These are phyloP conservation scores for Aegotheles bennettii DNA, from an alignment of 2,113 vertebrate species.

Conservation along the genomic window DNA sequence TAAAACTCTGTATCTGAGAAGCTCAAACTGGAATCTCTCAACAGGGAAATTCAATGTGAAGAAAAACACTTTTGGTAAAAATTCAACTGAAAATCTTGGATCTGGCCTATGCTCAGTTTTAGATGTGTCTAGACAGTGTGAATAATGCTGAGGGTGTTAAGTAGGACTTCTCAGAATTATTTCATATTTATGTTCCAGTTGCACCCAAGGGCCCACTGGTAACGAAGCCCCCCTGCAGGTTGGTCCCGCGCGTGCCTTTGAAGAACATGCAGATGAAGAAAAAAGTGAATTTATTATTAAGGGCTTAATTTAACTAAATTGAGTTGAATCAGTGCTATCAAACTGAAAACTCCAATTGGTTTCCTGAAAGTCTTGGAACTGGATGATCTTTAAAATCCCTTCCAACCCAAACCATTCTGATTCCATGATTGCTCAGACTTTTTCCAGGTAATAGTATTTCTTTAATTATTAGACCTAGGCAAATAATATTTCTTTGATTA, in stretches of 20 bases:
- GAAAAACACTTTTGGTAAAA: background rate
- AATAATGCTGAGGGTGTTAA: background rate
- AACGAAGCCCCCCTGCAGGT: background rate
- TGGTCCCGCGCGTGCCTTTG: background rate
- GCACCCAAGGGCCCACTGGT: background rate
- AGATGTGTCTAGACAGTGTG: background rate
- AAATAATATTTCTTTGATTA: background rate
- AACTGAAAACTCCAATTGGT: background rate
- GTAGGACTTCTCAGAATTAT: background rate
- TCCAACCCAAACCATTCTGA: too few species aligned
- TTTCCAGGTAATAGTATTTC: background rate
- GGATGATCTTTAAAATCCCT: too few species aligned
- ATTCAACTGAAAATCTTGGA: background rate
- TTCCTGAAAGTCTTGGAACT: background rate
- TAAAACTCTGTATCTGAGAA: background rate
- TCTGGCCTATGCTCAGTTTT: background rate
- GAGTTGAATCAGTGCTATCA: background rate
- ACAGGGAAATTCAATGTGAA: background rate
- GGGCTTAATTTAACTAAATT: conserved; percentile 8
- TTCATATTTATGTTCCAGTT: background rate
- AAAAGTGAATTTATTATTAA: conserved; percentile 60
- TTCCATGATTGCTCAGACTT: background rate
- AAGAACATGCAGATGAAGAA: background rate
- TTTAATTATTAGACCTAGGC: background rate
- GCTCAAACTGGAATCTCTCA: background rate